A percentile compares a stretch with the other conserved stretches of the same genome.
Conservation (phyloP, 2,113 vertebrate genomes). For the Vidua chalybeata region DNA sequence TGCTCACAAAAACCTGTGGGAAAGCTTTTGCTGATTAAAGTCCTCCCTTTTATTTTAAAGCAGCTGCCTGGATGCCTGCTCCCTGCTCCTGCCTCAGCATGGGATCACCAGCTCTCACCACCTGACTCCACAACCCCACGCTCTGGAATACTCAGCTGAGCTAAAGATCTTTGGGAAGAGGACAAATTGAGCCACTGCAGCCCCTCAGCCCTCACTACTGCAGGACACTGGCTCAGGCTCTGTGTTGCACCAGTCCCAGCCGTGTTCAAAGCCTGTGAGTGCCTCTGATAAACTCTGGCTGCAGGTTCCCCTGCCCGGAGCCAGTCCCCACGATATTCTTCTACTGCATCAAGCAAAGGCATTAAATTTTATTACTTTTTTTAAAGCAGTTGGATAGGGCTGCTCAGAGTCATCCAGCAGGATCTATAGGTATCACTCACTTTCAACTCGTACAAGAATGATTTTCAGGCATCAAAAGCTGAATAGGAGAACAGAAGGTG, state of each 20-base stretch:
- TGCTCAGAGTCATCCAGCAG: not conserved
- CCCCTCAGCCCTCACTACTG: not conserved
- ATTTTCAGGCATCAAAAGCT: not conserved
- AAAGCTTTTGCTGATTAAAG: not conserved
- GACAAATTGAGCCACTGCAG: not conserved
- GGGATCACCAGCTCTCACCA: not conserved
- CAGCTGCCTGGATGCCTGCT: not conserved
- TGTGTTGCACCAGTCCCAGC: not conserved
- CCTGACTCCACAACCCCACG: rapidly evolving
- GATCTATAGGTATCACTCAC: not conserved
- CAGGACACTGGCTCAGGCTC: not conserved
- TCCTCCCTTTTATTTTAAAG: not conserved
- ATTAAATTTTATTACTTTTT: not conserved
- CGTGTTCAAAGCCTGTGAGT: not conserved
- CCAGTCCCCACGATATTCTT: not conserved
- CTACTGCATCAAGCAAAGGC: not conserved
- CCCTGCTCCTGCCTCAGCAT: not conserved
- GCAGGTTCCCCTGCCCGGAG: not conserved
- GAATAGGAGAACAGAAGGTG: not conserved
- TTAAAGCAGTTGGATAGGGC: not conserved
- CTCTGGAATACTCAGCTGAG: rapidly evolving
- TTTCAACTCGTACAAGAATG: not conserved
- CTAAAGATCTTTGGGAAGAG: not conserved
- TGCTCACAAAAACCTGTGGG: not conserved
- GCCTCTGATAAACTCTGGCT: not conserved